Conservation (phyloP, 2,797 vertebrate species). For the Enteromius argenteus region DNA sequence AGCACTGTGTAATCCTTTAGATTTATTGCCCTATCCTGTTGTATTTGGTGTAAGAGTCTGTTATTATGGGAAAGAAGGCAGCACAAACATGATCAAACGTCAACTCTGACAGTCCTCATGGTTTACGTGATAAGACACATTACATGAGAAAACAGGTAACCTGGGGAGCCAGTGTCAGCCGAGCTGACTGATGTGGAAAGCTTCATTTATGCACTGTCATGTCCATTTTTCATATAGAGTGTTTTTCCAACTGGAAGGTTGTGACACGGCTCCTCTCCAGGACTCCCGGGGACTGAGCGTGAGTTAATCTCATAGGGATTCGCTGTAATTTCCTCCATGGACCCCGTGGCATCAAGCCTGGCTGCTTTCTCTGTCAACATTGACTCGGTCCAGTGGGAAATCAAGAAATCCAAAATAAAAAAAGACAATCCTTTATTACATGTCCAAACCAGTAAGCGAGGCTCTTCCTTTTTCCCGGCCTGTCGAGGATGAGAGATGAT, state of each 20-base stretch:
- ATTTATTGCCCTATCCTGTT: conserved; percentile 44
- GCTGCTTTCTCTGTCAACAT: conserved; percentile 46
- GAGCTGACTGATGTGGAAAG: conserved; percentile 45
- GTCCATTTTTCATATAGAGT: conserved; percentile 31
- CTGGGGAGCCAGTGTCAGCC: conserved; percentile 20
- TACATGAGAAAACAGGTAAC: conserved; percentile 40
- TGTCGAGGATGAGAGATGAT: conserved; percentile 25
- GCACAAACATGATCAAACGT: conserved; percentile 21
- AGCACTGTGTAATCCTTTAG: conserved; percentile 38
- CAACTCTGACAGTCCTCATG: conserved; percentile 18
- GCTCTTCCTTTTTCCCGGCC: conserved; percentile 9
- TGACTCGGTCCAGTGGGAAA: conserved; percentile 29
- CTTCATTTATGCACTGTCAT: conserved; percentile 41
- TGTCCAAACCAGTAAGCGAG: conserved; percentile 42
- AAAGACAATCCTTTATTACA: conserved; percentile 48
- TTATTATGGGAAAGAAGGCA: conserved; percentile 37
- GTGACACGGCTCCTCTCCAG: conserved; percentile 24
- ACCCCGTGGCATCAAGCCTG: conserved; percentile 33
- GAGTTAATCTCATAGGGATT: conserved; percentile 52
- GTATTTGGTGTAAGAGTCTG: conserved; percentile 46
- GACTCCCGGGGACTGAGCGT: conserved; percentile 6
- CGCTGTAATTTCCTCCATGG: conserved; percentile 54
- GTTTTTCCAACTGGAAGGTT: conserved; percentile 33
- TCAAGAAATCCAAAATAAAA: conserved; percentile 40
- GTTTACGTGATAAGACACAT: conserved; percentile 36